phyloP scores from a whole-genome alignment of 2,797 vertebrate genomes.

The Alfaro cultratus region DNA sequence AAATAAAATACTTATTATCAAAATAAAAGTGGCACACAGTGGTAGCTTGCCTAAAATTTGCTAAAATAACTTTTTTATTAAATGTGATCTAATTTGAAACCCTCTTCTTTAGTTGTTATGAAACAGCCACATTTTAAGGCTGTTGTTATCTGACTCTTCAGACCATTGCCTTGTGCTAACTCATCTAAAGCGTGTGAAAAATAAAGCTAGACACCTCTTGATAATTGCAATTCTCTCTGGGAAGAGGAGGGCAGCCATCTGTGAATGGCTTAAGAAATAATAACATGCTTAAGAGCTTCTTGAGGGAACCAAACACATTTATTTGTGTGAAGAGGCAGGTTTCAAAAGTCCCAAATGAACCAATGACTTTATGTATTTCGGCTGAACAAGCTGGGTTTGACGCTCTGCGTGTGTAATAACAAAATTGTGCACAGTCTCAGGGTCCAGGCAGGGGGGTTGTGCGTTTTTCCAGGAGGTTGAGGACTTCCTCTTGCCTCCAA shows the following conservation, averaged over 20 bases:
- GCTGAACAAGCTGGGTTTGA: conserved; percentile 27
- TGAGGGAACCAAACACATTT: conserved; percentile 63
- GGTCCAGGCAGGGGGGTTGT: conserved; percentile 21
- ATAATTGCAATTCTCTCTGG: conserved; percentile 72
- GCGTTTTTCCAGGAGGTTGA: conserved; percentile 17
- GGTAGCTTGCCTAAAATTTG: background rate
- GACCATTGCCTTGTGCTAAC: conserved; percentile 55
- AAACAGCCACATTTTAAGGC: conserved; percentile 23
- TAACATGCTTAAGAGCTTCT: conserved; percentile 67
- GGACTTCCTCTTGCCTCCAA: conserved; percentile 57
- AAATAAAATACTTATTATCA: background rate
- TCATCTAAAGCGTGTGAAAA: conserved; percentile 51
- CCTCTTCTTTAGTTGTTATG: conserved; percentile 12
- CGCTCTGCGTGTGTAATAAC: conserved; percentile 30
- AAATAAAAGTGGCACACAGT: background rate
- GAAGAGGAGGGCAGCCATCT: conserved; percentile 67
- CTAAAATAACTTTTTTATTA: conserved; percentile 18
- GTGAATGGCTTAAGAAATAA: conserved; percentile 76
- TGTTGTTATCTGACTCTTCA: conserved; percentile 40
- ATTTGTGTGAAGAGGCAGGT: conserved; percentile 54
- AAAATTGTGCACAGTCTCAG: conserved; percentile 29
- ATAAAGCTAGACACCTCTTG: conserved; percentile 62
- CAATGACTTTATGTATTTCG: conserved; percentile 14
- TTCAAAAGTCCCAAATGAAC: conserved; percentile 55
- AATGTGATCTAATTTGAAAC: conserved; percentile 27